phyloP scores from a whole-genome alignment of 2,113 vertebrate genomes.

The Calyptomena viridis region DNA sequence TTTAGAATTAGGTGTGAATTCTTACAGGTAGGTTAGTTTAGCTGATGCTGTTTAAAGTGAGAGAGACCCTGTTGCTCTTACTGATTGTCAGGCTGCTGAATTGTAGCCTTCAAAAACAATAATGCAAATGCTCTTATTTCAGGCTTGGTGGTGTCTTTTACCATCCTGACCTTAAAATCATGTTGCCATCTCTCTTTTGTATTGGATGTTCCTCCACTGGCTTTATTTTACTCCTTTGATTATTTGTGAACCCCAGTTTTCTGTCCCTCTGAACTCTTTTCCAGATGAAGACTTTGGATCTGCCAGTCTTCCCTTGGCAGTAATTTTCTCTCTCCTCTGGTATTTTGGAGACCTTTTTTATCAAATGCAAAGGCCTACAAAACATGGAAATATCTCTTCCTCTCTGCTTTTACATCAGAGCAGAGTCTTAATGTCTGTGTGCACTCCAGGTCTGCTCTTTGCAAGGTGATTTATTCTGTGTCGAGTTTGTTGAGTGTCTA shows the following conservation, averaged over 20 bases:
- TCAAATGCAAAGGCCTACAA: background rate
- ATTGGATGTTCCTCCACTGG: fast-evolving
- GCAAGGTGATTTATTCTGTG: conserved; percentile 17
- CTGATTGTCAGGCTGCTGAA: background rate
- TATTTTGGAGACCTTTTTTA: background rate
- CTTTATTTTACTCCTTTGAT: background rate
- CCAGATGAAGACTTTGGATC: background rate
- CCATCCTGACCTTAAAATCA: background rate
- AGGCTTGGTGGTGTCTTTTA: background rate
- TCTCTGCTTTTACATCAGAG: background rate
- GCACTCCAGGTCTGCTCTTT: background rate
- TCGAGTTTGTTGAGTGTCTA: background rate
- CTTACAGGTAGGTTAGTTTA: background rate
- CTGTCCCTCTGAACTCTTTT: background rate
- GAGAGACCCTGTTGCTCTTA: background rate
- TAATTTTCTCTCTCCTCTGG: background rate
- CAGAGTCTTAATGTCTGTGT: background rate
- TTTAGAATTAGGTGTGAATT: background rate
- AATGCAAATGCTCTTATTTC: background rate
- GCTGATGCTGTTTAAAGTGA: background rate
- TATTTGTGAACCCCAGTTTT: background rate
- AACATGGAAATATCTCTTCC: background rate
- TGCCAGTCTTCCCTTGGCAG: background rate
- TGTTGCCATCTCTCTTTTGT: background rate
- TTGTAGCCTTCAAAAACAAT: background rate